A percentile compares a stretch with the other conserved stretches of the same genome.
These are phyloP conservation scores for Caenorhabditis afra DNA, from an alignment of 2,888 invertebrate genomes.

Conservation along the genomic window DNA sequence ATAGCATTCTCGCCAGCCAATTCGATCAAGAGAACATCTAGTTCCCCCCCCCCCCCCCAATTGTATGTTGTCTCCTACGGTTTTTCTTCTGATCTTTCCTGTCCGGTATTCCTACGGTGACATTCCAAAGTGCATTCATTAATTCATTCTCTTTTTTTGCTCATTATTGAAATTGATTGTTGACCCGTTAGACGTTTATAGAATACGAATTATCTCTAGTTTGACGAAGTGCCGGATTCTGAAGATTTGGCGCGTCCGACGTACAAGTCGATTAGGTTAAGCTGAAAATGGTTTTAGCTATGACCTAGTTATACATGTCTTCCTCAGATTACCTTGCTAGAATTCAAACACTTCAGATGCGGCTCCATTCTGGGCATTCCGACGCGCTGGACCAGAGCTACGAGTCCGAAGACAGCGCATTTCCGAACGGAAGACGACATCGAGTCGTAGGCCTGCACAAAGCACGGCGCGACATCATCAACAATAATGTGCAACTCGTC, in stretches of 20 bases:
- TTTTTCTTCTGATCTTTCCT: too few species aligned
- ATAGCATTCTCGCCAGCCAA: too few species aligned
- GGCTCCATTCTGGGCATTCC: slow-evolving; percentile 44
- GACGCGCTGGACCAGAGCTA: slow-evolving; percentile 38
- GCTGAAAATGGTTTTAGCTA: slow-evolving; percentile 30
- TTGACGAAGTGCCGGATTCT: slow-evolving; percentile 49
- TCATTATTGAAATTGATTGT: not conserved
- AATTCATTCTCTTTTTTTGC: not conserved
- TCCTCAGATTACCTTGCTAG: slow-evolving; percentile 26
- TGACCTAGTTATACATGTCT: not conserved
- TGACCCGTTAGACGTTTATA: not conserved
- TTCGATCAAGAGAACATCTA: too few species aligned
- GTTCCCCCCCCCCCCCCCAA: too few species aligned
- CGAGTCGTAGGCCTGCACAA: slow-evolving; percentile 51
- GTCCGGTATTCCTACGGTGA: too few species aligned
- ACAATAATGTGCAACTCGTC: slow-evolving; percentile 47
- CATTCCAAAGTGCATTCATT: too few species aligned
- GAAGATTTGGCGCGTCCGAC: slow-evolving; percentile 54
- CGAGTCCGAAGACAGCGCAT: slow-evolving; percentile 56
- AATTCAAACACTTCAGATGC: slow-evolving; percentile 49
- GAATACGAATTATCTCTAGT: slow-evolving; percentile 1
- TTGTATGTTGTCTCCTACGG: too few species aligned
- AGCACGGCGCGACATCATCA: slow-evolving; percentile 50
- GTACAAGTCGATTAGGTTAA: slow-evolving; percentile 53
- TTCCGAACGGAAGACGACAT: slow-evolving; percentile 39